Base-by-base conservation (phyloP, 1,140 invertebrate genomes). In the Pseudobourletiella spinata region DNA sequence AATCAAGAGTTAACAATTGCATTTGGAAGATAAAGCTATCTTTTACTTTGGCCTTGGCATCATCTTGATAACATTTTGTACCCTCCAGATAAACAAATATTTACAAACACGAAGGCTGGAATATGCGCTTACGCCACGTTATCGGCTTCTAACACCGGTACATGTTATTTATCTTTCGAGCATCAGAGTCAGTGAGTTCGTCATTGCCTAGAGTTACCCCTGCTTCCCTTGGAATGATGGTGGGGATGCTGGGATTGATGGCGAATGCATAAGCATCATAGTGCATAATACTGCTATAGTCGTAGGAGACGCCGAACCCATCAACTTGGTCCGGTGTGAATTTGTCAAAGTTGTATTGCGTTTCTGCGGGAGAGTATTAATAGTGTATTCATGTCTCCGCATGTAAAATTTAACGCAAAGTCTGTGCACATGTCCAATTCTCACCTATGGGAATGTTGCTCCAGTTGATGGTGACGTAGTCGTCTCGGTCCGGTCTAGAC, bases 401-500 rank as follows among this genome's bases (percentile, higher is more conserved):
- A 57, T n/a, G 11, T 48, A 48, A n/a, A 11, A 6, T 6, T 11
- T 48, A 48, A 25, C 46, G 22, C 46, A 48, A 20, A n/a, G 18
- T 11, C 6, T 25, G 22, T 48, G 11, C 8, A 11, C 6, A n/a
- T 20, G 22, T 6, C 18, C 26, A 25, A 18, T 52, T 22, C 29
- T 73, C 72, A 20, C 52, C 52, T 35, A 8, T 2, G 20, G 79
- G 73, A 26, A 89, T 87, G 67, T 86, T 86, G 2, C 80, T 71
- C 76, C 80, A 83, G 52, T 80, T 73, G 39, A 88, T 81, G 2
- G 67, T 73, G 14, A 88, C 78, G 70, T 79, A 86, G 0, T 81
- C 72, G 66, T 87, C 84, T 39, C 86, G 75, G 73, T 87, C 81
- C 11, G 76, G 74, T 16, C 82, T 75, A 66, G 81, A 83, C 71